Base-by-base conservation (phyloP, 2,113 vertebrate species). In the Daubentonia madagascariensis region DNA sequence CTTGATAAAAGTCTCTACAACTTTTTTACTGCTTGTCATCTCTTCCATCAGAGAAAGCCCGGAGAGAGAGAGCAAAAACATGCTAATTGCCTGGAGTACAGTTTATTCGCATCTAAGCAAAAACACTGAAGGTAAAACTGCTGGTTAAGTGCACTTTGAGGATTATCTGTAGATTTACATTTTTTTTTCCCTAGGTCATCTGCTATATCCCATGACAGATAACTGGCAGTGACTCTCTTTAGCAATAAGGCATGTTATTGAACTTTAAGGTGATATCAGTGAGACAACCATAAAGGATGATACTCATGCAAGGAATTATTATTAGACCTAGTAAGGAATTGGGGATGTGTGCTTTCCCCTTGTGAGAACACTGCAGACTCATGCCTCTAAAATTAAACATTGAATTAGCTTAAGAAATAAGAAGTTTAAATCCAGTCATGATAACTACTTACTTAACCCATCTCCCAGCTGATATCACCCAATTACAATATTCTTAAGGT, bases 351-450 rank as follows among this genome's bases (percentile, higher is more conserved):
- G 22, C 90, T 92, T 90, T 94, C 50, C 94, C 65, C 65, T 85
- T 76, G 20, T 76, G 93, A 81, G 57, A 91, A 84, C 3, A 20
- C 48, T 91, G 50, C 68, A 91, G 20, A 97, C 45, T 95, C 12
- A 30, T 78, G 23, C 18, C 78, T 95, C 86, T 97, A 96, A 97
- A 97, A 97, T 97, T 96, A 96, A 86, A 86, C 35, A 32, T 13
- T 89, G 48, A 96, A 93, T 96, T 96, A 97, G 37, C 86, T 96
- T 76, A 91, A 97, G 67, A 88, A 94, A 91, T 91, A 59, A 96
- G 89, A 92, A 87, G 65, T 91, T 91, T 97, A 94, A 97, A 95
- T 91, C 37, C 83, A 79, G 86, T 88, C 87, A 72, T 43, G 52
- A 96, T 93, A 89, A 91, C 85, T 89, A 84, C 52, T 79, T 86